phyloP scores from a whole-genome alignment of 2,113 vertebrate species.

The Chrysemys picta region DNA sequence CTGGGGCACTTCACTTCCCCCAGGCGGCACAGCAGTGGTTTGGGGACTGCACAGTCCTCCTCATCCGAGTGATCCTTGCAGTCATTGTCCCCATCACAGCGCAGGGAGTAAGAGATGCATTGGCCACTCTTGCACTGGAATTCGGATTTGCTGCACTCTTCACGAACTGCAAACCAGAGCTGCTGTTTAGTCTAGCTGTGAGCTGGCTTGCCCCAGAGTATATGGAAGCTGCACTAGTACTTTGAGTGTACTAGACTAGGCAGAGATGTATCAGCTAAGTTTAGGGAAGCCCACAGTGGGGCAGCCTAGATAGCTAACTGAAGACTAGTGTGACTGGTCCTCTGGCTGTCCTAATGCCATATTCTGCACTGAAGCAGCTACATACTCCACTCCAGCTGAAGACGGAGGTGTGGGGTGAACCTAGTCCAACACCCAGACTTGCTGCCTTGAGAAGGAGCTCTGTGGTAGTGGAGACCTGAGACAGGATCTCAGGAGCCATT shows the following conservation, averaged over 20 bases:
- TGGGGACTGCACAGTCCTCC: conserved; percentile 71
- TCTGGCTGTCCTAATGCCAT: neutral
- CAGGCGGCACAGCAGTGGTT: conserved; percentile 73
- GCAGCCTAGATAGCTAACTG: neutral
- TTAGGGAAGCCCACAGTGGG: neutral
- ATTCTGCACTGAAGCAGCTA: neutral
- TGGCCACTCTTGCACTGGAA: conserved; percentile 86
- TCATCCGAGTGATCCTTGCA: conserved; percentile 90
- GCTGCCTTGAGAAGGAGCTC: neutral
- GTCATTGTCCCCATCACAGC: conserved; percentile 87
- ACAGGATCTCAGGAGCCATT: neutral
- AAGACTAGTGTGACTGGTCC: neutral
- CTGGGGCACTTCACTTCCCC: conserved; percentile 75
- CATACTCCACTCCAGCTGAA: no score
- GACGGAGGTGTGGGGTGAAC: neutral
- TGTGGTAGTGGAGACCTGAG: neutral
- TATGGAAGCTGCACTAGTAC: no score
- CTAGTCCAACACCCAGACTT: neutral
- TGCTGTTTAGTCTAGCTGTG: neutral
- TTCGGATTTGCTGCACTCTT: conserved; percentile 69
- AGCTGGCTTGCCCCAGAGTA: no score
- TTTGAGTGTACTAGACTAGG: neutral
- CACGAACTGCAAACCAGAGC: conserved; percentile 59
- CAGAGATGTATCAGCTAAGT: neutral
- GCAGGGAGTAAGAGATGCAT: conserved; percentile 83